A percentile compares a stretch with the other conserved stretches of the same genome.
Evolutionary conservation across 64 coral and sea anemone species (phyloP).

Genomic region (Cladopsammia gracilis): DNA sequence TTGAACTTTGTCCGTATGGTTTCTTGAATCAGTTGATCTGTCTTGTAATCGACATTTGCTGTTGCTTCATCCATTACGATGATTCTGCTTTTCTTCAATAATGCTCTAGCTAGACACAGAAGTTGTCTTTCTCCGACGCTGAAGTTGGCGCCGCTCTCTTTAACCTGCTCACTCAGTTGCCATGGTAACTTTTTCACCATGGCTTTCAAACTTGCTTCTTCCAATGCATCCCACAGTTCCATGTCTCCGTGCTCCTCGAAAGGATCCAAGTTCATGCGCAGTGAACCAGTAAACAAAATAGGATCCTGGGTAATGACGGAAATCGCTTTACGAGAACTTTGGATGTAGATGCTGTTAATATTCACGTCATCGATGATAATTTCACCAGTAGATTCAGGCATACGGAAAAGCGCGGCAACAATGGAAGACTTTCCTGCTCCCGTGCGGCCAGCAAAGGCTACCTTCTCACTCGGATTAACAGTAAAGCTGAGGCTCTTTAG

Average conservation of each 20-base stretch:
- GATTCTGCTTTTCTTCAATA: conserved; percentile 62
- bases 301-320: neutral
- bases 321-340: neutral
- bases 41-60: conserved; percentile 65
- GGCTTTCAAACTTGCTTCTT: neutral
- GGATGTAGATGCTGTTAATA: neutral
- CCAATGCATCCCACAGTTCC: neutral
- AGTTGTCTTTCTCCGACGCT: conserved; percentile 24
- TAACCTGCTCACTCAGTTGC: neutral
- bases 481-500: neutral
- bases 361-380: conserved; percentile 4
- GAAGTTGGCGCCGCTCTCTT: neutral
- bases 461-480: neutral
- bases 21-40: conserved; percentile 41
- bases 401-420: conserved; percentile 10
- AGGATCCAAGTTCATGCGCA: neutral
- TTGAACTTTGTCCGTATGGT: conserved; percentile 41
- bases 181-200: neutral
- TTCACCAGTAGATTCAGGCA: neutral
- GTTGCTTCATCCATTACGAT: conserved; percentile 81
- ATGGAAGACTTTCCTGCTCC: conserved; percentile 13
- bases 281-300: neutral
- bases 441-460: neutral
- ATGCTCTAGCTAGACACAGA: neutral
- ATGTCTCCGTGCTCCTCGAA: neutral